A percentile compares a stretch with the other conserved stretches of the same genome.
Evolutionary conservation across 2,888 invertebrate species (phyloP).

Genomic region (Busseola fusca): DNA sequence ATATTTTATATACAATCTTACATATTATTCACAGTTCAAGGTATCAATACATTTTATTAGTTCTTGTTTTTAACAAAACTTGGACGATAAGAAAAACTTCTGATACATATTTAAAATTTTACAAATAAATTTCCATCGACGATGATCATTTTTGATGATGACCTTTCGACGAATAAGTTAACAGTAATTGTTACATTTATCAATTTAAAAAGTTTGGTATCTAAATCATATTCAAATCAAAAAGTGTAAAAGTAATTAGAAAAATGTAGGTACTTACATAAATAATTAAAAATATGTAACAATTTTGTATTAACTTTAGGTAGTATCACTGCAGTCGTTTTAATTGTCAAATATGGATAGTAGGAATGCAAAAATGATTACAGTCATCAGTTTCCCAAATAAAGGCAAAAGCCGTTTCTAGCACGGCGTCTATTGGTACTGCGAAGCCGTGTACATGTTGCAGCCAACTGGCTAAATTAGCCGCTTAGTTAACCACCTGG

Average conservation of each 20-base stretch:
- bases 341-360: constrained; percentile 59
- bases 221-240: constrained; percentile 9
- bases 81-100: neutral
- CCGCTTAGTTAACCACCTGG: too few relatives aligned
- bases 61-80: constrained; percentile 11
- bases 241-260: constrained; percentile 10
- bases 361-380: constrained; percentile 29
- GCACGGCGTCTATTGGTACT: neutral
- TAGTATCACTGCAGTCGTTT: constrained; percentile 51
- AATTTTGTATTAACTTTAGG: constrained; percentile 47
- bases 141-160: too few relatives aligned
- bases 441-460: neutral
- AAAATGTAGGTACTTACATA: constrained; percentile 48
- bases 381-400: neutral
- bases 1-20: constrained; percentile 63
- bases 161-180: neutral
- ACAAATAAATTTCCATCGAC: neutral
- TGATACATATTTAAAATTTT: neutral
- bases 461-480: too few relatives aligned
- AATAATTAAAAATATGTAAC: constrained; percentile 57
- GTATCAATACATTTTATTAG: constrained; percentile 42
- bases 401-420: neutral
- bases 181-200: too few relatives aligned
- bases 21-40: constrained; percentile 55
- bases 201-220: constrained; percentile 6